Conservation (phyloP, 2,797 vertebrate genomes). For the Poecile montanus region DNA sequence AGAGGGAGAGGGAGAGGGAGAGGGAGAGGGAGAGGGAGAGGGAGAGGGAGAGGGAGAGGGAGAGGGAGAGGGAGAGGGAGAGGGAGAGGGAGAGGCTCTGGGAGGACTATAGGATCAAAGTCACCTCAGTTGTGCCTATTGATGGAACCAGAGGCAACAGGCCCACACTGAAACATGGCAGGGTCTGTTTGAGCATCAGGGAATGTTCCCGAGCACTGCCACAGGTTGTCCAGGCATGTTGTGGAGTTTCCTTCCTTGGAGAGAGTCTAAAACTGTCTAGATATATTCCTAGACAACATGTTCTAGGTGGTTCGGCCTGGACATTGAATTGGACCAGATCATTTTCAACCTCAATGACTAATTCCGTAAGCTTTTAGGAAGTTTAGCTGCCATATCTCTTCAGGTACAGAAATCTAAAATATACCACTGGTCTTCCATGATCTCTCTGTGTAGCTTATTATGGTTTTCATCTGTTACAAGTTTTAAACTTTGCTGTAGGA, state of each 20-base stretch:
- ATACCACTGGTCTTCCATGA: background rate
- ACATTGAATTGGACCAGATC: background rate
- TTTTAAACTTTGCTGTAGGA: background rate
- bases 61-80: fast-evolving
- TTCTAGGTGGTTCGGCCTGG: background rate
- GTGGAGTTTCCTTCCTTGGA: background rate
- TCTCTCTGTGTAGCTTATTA: background rate
- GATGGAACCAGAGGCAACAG: background rate
- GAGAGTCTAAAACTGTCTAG: background rate
- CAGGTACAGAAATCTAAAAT: background rate
- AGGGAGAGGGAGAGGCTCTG: too few relatives aligned
- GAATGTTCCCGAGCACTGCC: background rate
- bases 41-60: fast-evolving
- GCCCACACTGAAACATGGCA: background rate
- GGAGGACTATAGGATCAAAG: background rate
- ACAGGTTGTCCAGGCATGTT: background rate
- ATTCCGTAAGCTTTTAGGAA: background rate
- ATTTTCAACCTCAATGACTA: background rate
- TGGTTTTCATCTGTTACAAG: background rate
- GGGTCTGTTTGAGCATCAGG: background rate
- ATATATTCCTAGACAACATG: background rate
- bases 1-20: fast-evolving
- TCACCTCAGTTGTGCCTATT: background rate
- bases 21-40: fast-evolving
- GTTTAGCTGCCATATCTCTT: background rate